Conservation (phyloP, 2,888 invertebrate genomes). For the Cybosia mesomella region DNA sequence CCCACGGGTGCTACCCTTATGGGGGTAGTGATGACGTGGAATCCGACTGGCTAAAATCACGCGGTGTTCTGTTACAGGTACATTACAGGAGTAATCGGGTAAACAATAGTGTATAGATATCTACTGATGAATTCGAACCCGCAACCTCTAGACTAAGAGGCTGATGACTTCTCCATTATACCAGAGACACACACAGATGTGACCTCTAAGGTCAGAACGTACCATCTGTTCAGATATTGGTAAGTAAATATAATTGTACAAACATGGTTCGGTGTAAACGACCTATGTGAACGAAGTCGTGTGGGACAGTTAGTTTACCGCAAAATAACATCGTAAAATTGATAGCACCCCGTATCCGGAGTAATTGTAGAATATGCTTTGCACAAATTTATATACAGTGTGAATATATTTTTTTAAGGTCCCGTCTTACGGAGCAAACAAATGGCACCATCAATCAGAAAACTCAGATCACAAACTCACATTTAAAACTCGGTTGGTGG, state of each 20-base stretch:
- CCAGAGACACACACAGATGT: background rate
- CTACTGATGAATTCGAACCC: background rate
- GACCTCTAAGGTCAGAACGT: background rate
- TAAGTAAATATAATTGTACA: background rate
- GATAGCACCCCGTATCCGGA: background rate
- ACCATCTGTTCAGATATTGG: background rate
- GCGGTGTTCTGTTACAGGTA: too few species aligned
- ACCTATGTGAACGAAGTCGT: background rate
- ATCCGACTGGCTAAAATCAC: too few species aligned
- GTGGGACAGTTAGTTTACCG: background rate
- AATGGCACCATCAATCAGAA: too few species aligned
- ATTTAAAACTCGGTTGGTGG: too few species aligned
- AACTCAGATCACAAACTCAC: too few species aligned
- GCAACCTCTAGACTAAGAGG: background rate
- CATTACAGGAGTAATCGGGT: too few species aligned
- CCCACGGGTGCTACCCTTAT: too few species aligned
- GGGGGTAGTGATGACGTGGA: too few species aligned
- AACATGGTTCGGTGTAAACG: constrained; percentile 2
- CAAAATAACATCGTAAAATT: background rate
- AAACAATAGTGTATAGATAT: too few species aligned
- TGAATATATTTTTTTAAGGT: background rate
- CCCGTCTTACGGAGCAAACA: too few species aligned
- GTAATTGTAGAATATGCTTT: background rate
- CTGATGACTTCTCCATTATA: background rate
- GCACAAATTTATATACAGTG: background rate